Base-by-base conservation (phyloP, 2,113 vertebrate species). In the Haplotaxodon microlepis region DNA sequence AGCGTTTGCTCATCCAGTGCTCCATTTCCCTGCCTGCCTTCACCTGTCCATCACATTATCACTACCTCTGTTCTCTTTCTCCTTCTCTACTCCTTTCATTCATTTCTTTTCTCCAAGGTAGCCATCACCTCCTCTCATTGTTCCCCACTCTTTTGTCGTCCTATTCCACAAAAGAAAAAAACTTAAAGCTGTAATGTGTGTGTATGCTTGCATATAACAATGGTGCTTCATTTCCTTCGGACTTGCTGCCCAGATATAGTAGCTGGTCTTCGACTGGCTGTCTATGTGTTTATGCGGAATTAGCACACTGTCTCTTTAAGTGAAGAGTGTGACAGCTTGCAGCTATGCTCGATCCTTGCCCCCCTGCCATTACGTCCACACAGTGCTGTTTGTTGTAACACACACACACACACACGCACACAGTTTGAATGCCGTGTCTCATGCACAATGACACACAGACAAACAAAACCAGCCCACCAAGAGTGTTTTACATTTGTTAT, bases 261-360 rank as follows among this genome's bases (percentile, higher is more conserved):
- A 91, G 93, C 88, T 81, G 84, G 71, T 88, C 84, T 91, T 81
- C 86, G 57, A 59, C 11, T 88, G 45, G 79, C 76, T 89, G 47
- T 85, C 38, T 57, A 59, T 56, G 86, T 66, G 69, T 91, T 80
- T 82, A 51, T 83, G 86, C 21, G 8, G 79, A 89, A 90, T 90
- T 92, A 89, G 90, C 47, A 61, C 91, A 66, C 90, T 94, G 92
- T 91, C 90, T 92, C 93, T 95, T 95, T 92, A 93, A 95, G 92
- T 92, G 92, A 90, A 90, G 90, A 94, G 90, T 93, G 90, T 92
- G 94, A 96, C 95, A 96, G 95, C 94, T 96, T 96, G 94, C 89
- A 93, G 92, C 93, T 92, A 91, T 80, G 90, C 93, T 94, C 92
- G 59, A 88, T 83, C 84, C 91, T 90, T 88, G 84, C 89, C 92